Percentiles rank a stretch among this genome's conserved stretches.
Conservation (phyloP, 2,113 vertebrate species). For the Naja naja region DNA sequence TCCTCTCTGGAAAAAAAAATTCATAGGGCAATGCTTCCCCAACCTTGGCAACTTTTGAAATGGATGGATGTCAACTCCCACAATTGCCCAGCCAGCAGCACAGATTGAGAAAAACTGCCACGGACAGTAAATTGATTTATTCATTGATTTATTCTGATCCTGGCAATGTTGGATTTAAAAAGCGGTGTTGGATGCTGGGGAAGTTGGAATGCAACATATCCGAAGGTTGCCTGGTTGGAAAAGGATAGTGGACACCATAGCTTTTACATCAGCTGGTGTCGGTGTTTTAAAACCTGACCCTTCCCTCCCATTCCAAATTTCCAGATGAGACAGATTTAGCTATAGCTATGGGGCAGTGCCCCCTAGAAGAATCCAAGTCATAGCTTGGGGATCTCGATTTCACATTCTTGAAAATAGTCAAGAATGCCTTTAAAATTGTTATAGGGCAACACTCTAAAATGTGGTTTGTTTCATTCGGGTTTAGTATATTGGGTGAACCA, state of each 20-base stretch:
- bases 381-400: not conserved
- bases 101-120: not conserved
- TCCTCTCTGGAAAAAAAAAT: not conserved
- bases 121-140: not conserved
- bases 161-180: not conserved
- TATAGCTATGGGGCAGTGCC: not conserved
- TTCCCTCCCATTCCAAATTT: not conserved
- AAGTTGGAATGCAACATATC: not conserved
- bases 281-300: not conserved
- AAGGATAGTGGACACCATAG: not conserved
- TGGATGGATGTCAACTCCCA: not conserved
- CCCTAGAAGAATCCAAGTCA: not conserved
- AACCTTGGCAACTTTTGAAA: not conserved
- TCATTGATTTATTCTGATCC: not conserved
- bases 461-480: not conserved
- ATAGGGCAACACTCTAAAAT: not conserved
- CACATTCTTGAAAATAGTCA: not conserved
- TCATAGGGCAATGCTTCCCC: not conserved
- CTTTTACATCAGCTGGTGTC: not conserved
- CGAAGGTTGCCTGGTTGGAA: not conserved
- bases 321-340: not conserved
- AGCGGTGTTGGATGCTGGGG: not conserved
- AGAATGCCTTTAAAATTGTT: not conserved
- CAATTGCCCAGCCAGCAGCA: not conserved
- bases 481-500: not conserved